Conservation (phyloP, 2,888 invertebrate genomes). For the Sialis fuliginosa region DNA sequence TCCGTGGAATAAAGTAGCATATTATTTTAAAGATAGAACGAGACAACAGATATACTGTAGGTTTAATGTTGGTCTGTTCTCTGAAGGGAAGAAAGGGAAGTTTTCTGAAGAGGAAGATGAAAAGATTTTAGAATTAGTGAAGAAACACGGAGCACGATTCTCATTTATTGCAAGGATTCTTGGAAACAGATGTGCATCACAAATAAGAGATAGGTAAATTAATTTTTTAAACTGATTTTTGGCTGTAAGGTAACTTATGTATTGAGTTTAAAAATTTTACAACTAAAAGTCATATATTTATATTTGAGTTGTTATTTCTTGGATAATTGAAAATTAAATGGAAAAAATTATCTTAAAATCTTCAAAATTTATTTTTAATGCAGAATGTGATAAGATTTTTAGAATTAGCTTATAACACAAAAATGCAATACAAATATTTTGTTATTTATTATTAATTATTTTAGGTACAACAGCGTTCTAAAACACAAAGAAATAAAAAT, state of each 20-base stretch:
- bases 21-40: slow-evolving; percentile 40
- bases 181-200: slow-evolving; percentile 39
- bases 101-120: slow-evolving; percentile 51
- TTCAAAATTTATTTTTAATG: too few species aligned
- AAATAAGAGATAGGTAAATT: slow-evolving; percentile 40
- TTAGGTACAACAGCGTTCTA: too few species aligned
- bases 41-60: slow-evolving; percentile 46
- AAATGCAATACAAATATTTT: too few species aligned
- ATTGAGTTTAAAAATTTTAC: too few species aligned
- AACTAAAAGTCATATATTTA: too few species aligned
- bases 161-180: slow-evolving; percentile 33
- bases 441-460: too few species aligned
- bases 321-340: too few species aligned
- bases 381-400: too few species aligned
- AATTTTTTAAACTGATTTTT: slow-evolving; percentile 24
- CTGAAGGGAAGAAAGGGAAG: slow-evolving; percentile 34
- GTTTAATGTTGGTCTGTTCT: slow-evolving; percentile 27
- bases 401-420: too few species aligned
- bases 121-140: slow-evolving; percentile 38
- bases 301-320: too few species aligned
- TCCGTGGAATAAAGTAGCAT: slow-evolving; percentile 54
- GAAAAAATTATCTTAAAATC: too few species aligned
- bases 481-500: slow-evolving; percentile 3
- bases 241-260: slow-evolving; percentile 10
- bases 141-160: slow-evolving; percentile 42